These are phyloP conservation scores for Liparis tanakae DNA, from an alignment of 2,797 vertebrate species.

Conservation along the genomic window DNA sequence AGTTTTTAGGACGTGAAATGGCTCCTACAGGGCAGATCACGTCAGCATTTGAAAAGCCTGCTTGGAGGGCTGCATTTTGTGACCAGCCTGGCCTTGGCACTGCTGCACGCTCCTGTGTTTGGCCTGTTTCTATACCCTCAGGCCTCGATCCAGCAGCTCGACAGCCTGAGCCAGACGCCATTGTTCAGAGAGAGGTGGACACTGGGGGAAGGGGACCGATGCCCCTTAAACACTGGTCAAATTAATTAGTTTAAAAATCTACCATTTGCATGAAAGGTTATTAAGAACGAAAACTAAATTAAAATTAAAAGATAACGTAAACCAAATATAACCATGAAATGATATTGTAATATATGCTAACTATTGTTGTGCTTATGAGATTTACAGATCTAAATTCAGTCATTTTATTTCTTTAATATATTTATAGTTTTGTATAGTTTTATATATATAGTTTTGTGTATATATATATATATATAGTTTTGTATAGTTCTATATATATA, in stretches of 20 bases:
- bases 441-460: too few species aligned
- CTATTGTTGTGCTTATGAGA: too few species aligned
- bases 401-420: too few species aligned
- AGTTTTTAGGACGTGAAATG: constrained; percentile 33
- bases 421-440: too few species aligned
- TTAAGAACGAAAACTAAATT: too few species aligned
- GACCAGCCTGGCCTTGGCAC: constrained; percentile 55
- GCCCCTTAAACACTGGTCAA: background rate
- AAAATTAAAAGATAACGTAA: too few species aligned
- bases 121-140: constrained; percentile 43
- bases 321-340: too few species aligned
- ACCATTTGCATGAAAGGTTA: too few species aligned
- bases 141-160: constrained; percentile 54
- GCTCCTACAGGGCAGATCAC: constrained; percentile 39
- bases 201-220: constrained; percentile 23
- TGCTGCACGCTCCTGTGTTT: constrained; percentile 37
- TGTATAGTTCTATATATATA: too few species aligned
- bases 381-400: too few species aligned
- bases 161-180: constrained; percentile 25
- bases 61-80: constrained; percentile 29
- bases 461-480: too few species aligned
- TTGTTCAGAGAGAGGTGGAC: constrained; percentile 42
- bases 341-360: too few species aligned
- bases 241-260: background rate
- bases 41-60: constrained; percentile 31